phyloP scores from a whole-genome alignment of 2,797 vertebrate species.

The Phalanger gymnotis region DNA sequence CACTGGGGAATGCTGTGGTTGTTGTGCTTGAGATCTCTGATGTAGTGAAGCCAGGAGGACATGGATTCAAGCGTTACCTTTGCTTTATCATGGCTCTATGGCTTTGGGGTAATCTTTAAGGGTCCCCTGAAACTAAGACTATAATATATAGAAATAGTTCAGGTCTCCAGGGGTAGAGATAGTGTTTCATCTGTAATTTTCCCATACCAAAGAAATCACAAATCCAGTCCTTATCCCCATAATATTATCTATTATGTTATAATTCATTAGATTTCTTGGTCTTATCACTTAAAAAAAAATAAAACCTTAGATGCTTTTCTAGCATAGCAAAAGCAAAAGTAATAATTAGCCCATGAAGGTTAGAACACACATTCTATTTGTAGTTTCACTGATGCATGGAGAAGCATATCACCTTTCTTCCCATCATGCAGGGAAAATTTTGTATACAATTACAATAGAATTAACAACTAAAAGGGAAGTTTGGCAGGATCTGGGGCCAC shows the following conservation, averaged over 20 bases:
- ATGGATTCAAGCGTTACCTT: neutral
- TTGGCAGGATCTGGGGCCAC: neutral
- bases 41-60: neutral
- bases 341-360: slow-evolving; percentile 57
- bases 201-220: neutral
- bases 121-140: neutral
- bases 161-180: neutral
- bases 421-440: slow-evolving; percentile 32
- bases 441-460: slow-evolving; percentile 49
- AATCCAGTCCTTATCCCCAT: neutral
- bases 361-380: slow-evolving; percentile 51
- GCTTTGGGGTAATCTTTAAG: neutral
- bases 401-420: slow-evolving; percentile 24
- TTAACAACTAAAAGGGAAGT: slow-evolving; percentile 48
- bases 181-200: neutral
- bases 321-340: slow-evolving; percentile 65
- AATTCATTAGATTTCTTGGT: neutral
- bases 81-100: neutral
- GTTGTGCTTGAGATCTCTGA: neutral
- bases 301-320: neutral
- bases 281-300: neutral
- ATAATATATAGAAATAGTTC: neutral
- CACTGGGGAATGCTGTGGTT: neutral
- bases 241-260: neutral
- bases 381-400: slow-evolving; percentile 58